Conservation (phyloP, 1,140 invertebrate species). For the Triops cancriformis region DNA sequence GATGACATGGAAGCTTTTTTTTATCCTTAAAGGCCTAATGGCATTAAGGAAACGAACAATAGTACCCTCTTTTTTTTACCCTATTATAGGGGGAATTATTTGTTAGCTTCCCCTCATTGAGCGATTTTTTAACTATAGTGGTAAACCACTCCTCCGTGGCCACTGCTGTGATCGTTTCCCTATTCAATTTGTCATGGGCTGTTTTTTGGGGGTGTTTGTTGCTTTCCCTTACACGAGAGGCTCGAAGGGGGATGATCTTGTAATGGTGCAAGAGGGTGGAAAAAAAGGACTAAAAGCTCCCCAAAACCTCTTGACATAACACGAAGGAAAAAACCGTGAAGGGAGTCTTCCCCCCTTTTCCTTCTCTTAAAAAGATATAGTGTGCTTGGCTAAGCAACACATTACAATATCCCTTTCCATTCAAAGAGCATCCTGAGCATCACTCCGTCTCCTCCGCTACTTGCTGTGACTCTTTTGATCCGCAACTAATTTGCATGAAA, state of each 20-base stretch:
- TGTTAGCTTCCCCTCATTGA: not conserved
- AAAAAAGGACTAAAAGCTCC: slow-evolving; percentile 7
- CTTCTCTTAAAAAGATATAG: slow-evolving; percentile 1
- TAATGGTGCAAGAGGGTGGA: slow-evolving; percentile 1
- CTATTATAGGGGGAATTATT: slow-evolving; percentile 6
- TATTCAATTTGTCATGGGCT: slow-evolving; percentile 10
- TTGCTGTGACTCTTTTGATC: slow-evolving; percentile 10
- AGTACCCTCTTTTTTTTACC: not conserved
- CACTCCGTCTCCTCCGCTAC: not conserved
- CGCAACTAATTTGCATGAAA: slow-evolving; percentile 14
- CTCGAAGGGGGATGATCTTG: slow-evolving; percentile 1
- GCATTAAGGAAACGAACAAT: not conserved
- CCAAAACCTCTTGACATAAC: not conserved
- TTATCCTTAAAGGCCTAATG: not conserved
- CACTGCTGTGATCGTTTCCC: slow-evolving; percentile 12
- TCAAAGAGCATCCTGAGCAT: not conserved
- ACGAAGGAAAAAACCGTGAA: not conserved
- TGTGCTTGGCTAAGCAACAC: slow-evolving; percentile 12
- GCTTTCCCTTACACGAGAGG: not conserved
- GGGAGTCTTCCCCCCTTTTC: not conserved
- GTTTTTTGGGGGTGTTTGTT: slow-evolving; percentile 6
- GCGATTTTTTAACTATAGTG: slow-evolving; percentile 2
- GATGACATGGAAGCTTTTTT: slow-evolving; percentile 12
- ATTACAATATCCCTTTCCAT: not conserved
- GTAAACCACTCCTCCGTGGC: slow-evolving; percentile 8